Conservation (phyloP, 1,140 invertebrate species). For the Trachymyrmex cornetzi region DNA sequence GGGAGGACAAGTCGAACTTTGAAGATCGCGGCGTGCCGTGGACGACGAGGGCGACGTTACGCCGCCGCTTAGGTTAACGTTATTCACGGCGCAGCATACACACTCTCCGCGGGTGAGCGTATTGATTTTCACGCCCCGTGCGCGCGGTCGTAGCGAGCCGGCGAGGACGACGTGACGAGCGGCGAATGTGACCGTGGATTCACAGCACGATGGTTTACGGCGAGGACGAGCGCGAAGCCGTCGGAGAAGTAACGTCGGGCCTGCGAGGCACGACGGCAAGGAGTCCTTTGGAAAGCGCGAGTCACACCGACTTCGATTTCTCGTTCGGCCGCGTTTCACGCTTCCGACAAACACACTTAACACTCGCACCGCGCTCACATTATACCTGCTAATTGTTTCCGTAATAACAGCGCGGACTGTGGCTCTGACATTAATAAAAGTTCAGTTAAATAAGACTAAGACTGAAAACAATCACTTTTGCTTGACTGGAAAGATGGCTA, state of each 20-base stretch:
- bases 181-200: neutral
- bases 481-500: constrained; percentile 86
- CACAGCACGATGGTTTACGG: constrained; percentile 17
- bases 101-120: constrained; percentile 76
- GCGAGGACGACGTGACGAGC: constrained; percentile 43
- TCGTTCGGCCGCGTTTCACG: constrained; percentile 62
- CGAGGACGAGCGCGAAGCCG: constrained; percentile 50
- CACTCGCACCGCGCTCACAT: constrained; percentile 68
- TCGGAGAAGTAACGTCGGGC: constrained; percentile 50
- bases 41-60: constrained; percentile 37
- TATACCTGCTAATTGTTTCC: constrained; percentile 97
- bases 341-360: constrained; percentile 56
- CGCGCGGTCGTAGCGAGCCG: constrained; percentile 64
- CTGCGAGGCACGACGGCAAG: constrained; percentile 71
- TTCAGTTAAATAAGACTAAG: constrained; percentile 86
- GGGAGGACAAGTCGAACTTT: neutral
- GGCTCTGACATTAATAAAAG: constrained; percentile 96
- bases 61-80: constrained; percentile 76
- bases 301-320: constrained; percentile 78
- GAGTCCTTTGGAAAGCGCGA: constrained; percentile 78
- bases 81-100: constrained; percentile 77
- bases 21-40: neutral
- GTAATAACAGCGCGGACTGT: constrained; percentile 97
- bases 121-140: constrained; percentile 85
- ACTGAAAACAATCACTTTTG: constrained; percentile 86